Conservation (phyloP, 1,140 invertebrate species). For the Eciton burchellii region DNA sequence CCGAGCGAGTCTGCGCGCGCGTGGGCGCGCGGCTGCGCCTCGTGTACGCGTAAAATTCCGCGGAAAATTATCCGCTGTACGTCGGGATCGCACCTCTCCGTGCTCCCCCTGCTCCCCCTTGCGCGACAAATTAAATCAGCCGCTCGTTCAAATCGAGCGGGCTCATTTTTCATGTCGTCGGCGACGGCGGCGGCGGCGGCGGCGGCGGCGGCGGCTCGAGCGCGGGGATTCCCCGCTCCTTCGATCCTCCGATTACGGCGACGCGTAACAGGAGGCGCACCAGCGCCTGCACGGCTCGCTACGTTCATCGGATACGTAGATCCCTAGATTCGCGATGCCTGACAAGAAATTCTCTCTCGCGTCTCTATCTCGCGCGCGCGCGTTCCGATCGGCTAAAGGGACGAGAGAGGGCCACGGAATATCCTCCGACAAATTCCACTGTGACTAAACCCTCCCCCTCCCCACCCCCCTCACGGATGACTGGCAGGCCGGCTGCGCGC, state of each 20-base stretch:
- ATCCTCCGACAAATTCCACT: constrained; percentile 79
- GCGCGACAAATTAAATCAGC: too few species aligned
- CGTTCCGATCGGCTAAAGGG: constrained; percentile 63
- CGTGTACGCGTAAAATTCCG: too few species aligned
- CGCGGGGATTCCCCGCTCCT: neutral
- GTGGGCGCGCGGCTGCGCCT: neutral
- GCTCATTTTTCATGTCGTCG: too few species aligned
- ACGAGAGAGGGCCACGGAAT: constrained; percentile 59
- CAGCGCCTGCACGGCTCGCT: neutral
- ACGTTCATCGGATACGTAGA: neutral
- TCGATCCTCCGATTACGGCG: neutral
- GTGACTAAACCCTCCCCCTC: constrained; percentile 83
- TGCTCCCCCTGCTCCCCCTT: too few species aligned
- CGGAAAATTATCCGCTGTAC: neutral
- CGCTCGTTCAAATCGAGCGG: neutral
- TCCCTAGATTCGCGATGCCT: too few species aligned
- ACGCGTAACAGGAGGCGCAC: neutral
- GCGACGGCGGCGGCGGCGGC: too few species aligned
- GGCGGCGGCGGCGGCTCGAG: too few species aligned
- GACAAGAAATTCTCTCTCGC: neutral
- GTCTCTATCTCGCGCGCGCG: neutral
- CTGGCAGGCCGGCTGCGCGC: constrained; percentile 78
- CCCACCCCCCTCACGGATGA: constrained; percentile 77
- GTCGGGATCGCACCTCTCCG: neutral
- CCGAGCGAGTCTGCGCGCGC: neutral